phyloP scores from a whole-genome alignment of 2,888 invertebrate species.

The Sclerodermus sp. region DNA sequence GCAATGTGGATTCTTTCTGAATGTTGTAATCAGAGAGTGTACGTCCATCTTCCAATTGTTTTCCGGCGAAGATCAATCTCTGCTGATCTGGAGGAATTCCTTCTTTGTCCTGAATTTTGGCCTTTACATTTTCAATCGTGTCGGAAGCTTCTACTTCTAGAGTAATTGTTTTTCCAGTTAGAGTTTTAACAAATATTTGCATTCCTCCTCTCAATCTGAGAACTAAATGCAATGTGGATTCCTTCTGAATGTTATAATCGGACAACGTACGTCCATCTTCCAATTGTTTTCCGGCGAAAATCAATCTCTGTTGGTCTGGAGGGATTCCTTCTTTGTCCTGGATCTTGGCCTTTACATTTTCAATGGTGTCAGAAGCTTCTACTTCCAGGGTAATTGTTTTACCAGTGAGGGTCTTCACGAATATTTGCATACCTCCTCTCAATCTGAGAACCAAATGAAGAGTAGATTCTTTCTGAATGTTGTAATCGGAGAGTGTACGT shows the following conservation, averaged over 20 bases:
- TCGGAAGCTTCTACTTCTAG: constrained; percentile 39
- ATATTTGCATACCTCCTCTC: constrained; percentile 71
- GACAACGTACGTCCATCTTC: constrained; percentile 31
- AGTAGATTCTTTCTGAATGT: constrained; percentile 92
- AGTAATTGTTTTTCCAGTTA: constrained; percentile 38
- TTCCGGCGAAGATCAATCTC: constrained; percentile 40
- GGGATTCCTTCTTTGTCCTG: constrained; percentile 33
- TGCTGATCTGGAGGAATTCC: constrained; percentile 44
- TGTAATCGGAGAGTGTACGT: constrained; percentile 88
- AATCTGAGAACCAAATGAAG: constrained; percentile 84
- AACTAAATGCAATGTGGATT: constrained; percentile 30
- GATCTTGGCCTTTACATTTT: constrained; percentile 32
- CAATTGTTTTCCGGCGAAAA: constrained; percentile 33
- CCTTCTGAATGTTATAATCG: constrained; percentile 33
- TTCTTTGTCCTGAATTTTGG: constrained; percentile 41
- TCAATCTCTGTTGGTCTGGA: constrained; percentile 30
- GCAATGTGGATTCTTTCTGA: constrained; percentile 38
- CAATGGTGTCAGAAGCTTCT: constrained; percentile 31
- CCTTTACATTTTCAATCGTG: constrained; percentile 40
- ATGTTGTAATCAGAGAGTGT: constrained; percentile 39
- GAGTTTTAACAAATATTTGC: constrained; percentile 33
- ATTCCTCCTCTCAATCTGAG: constrained; percentile 31
- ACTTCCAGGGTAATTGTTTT: constrained; percentile 33
- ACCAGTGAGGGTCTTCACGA: constrained; percentile 30
- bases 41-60: constrained; percentile 38